Evolutionary conservation across 2,888 invertebrate genomes (phyloP).

Genomic region (Bellardia bayeri): DNA sequence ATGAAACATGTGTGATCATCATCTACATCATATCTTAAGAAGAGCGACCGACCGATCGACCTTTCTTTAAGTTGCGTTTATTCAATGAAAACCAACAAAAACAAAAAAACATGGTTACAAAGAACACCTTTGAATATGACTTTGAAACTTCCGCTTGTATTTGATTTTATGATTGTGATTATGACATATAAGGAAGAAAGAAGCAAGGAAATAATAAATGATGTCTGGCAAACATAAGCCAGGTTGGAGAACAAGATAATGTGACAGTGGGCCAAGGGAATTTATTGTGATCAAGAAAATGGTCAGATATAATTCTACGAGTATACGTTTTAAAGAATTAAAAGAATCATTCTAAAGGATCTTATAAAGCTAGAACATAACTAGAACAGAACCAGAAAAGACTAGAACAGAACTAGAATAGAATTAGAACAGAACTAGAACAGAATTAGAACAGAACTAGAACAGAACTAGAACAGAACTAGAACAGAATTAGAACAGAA

Average conservation of each 20-base stretch:
- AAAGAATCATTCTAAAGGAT: too few relatives aligned
- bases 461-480: too few relatives aligned
- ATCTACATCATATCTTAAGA: conserved; percentile 33
- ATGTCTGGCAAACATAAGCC: conserved; percentile 5
- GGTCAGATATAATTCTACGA: too few relatives aligned
- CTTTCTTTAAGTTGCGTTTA: conserved; percentile 29
- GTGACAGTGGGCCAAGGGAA: conserved; percentile 49
- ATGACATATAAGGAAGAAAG: conserved; percentile 59
- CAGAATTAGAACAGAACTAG: too few relatives aligned
- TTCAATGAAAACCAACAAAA: conserved; percentile 7
- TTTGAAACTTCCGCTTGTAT: conserved; percentile 75
- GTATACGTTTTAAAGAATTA: too few relatives aligned
- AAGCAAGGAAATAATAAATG: conserved; percentile 63
- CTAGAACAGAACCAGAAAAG: too few relatives aligned
- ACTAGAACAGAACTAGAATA: too few relatives aligned
- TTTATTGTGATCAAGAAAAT: too few relatives aligned
- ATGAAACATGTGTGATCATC: conserved; percentile 73
- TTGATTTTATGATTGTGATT: conserved; percentile 74
- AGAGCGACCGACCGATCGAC: background rate
- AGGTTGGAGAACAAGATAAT: background rate
- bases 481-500: too few relatives aligned
- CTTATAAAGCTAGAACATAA: too few relatives aligned
- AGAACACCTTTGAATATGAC: conserved; percentile 53
- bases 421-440: too few relatives aligned
- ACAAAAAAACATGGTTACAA: background rate